These are phyloP conservation scores for Hirundo rustica DNA, from an alignment of 2,797 vertebrate genomes.

Conservation along the genomic window DNA sequence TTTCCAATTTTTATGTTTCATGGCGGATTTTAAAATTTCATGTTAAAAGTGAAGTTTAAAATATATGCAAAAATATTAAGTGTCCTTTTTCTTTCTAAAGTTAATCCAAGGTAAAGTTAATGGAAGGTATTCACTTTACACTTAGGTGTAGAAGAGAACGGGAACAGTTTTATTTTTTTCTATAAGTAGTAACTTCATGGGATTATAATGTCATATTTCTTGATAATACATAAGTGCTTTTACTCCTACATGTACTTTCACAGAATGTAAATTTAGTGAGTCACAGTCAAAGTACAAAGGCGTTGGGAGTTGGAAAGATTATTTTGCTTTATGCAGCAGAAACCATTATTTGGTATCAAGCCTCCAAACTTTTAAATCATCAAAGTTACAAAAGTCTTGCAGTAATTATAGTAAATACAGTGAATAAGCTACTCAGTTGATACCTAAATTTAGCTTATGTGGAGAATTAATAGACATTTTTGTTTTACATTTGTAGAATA, in stretches of 20 bases:
- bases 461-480: constrained; percentile 44
- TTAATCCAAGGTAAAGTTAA: constrained; percentile 34
- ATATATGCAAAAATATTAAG: neutral
- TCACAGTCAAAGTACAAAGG: constrained; percentile 60
- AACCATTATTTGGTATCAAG: constrained; percentile 51
- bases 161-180: constrained; percentile 47
- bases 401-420: constrained; percentile 62
- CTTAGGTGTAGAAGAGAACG: constrained; percentile 31
- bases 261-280: constrained; percentile 70
- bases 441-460: constrained; percentile 48
- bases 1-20: neutral
- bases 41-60: constrained; percentile 11
- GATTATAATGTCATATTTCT: constrained; percentile 65
- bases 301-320: constrained; percentile 57
- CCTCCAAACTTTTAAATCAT: constrained; percentile 42
- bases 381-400: constrained; percentile 44
- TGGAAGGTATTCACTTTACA: constrained; percentile 15
- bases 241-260: constrained; percentile 68
- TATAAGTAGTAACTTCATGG: constrained; percentile 62
- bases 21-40: neutral
- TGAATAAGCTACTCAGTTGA: constrained; percentile 8
- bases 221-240: constrained; percentile 71
- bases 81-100: constrained; percentile 13
- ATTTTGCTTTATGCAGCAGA: constrained; percentile 61
- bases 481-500: constrained; percentile 51